Evolutionary conservation across 2,888 invertebrate genomes (phyloP).

Genomic region (Drosophila lacicola): DNA sequence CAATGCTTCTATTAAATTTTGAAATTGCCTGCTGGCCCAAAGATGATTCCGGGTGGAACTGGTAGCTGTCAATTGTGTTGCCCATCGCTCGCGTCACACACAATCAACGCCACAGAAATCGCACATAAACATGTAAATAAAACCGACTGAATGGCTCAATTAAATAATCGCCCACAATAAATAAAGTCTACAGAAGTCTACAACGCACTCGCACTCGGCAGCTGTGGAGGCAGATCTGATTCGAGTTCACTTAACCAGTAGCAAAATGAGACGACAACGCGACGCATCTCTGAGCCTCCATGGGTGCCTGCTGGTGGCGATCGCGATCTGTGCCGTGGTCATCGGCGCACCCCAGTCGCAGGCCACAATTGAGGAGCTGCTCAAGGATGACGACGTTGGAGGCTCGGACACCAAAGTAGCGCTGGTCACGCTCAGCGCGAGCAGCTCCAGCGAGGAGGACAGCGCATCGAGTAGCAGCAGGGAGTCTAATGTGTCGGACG

Average conservation of each 20-base stretch:
- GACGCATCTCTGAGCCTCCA: slow-evolving; percentile 27
- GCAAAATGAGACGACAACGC: slow-evolving; percentile 40
- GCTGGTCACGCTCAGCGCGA: slow-evolving; percentile 51
- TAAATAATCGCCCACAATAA: slow-evolving; percentile 67
- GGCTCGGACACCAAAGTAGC: slow-evolving; percentile 33
- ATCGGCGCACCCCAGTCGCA: slow-evolving; percentile 14
- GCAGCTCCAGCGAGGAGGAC: slow-evolving; percentile 43
- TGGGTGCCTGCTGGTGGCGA: slow-evolving; percentile 15
- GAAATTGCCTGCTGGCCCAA: slow-evolving; percentile 10
- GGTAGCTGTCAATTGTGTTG: slow-evolving; percentile 25
- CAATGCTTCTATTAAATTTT: slow-evolving; percentile 29
- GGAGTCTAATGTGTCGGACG: slow-evolving; percentile 66
- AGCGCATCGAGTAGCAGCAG: slow-evolving; percentile 34
- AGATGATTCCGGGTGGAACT: slow-evolving; percentile 3
- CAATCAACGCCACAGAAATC: too few species aligned
- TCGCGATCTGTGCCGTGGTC: slow-evolving; percentile 15
- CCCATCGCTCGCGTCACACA: slow-evolving; percentile 7
- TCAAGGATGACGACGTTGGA: slow-evolving; percentile 50
- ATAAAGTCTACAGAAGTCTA: slow-evolving; percentile 8
- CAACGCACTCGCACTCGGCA: background rate
- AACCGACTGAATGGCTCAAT: slow-evolving; percentile 54
- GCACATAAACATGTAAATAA: slow-evolving; percentile 16
- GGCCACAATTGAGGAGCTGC: background rate
- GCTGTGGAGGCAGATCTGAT: background rate
- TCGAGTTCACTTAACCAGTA: slow-evolving; percentile 17